Evolutionary conservation across 35 echinoderm and acorn worm genomes (phyloP).

Genomic region (Lytechinus variegatus): DNA sequence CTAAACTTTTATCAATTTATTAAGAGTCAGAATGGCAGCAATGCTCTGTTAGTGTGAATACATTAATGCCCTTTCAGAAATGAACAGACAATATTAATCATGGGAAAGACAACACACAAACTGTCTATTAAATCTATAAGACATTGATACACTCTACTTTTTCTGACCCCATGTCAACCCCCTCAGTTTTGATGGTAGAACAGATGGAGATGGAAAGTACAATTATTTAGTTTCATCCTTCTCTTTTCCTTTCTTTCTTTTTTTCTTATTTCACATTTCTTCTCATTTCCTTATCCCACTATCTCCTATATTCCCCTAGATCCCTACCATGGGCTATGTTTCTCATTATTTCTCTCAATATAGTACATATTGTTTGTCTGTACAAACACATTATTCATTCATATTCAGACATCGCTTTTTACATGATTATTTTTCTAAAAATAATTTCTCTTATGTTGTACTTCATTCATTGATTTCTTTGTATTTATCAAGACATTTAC

Average conservation of each 20-base stretch:
- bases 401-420: no score
- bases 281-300: no score
- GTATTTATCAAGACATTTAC: no score
- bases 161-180: neutral
- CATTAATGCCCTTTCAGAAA: neutral
- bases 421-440: no score
- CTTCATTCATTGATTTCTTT: no score
- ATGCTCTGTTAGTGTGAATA: neutral
- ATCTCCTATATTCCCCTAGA: no score
- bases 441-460: no score
- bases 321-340: neutral
- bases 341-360: no score
- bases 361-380: no score
- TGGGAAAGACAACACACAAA: neutral
- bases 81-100: neutral
- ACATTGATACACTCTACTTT: neutral
- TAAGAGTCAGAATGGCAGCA: neutral
- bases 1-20: neutral
- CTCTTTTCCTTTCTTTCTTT: neutral
- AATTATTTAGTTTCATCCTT: neutral
- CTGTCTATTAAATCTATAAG: neutral
- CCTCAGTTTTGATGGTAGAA: neutral
- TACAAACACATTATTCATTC: no score
- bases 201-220: no score
- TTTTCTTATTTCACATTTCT: no score